A percentile compares a stretch with the other conserved stretches of the same genome.
Conservation (phyloP, 2,888 invertebrate species). For the Nomada fabriciana region DNA sequence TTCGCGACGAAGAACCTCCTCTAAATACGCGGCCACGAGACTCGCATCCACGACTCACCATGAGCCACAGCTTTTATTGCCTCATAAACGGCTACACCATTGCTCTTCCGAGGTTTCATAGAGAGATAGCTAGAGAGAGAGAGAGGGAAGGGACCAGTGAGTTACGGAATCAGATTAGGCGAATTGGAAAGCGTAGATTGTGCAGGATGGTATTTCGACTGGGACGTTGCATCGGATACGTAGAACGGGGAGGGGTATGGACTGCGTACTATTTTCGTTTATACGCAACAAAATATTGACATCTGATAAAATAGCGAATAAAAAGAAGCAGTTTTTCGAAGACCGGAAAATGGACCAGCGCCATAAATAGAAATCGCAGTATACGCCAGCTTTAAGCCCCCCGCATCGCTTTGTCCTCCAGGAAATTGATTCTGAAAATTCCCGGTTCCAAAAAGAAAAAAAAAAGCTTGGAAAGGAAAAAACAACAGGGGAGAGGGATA, state of each 20-base stretch:
- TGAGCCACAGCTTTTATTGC: conserved; percentile 45
- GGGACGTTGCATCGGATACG: not conserved
- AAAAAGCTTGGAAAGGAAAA: not conserved
- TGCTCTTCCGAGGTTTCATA: not conserved
- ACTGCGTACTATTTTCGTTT: not conserved
- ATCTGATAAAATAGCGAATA: conserved; percentile 8
- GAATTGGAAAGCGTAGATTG: conserved; percentile 4
- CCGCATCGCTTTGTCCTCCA: conserved; percentile 27
- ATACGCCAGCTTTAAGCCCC: not conserved
- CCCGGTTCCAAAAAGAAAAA: not conserved
- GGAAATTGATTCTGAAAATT: conserved; percentile 39
- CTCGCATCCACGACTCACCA: conserved; percentile 20
- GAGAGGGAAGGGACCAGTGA: conserved; percentile 6
- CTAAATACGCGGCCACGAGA: conserved; percentile 41
- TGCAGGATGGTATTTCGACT: not conserved
- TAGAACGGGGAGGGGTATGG: no score
- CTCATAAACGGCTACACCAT: conserved; percentile 50
- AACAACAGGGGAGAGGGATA: not conserved
- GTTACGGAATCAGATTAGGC: conserved; percentile 14
- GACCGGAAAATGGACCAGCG: conserved; percentile 14
- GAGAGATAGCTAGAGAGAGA: no score
- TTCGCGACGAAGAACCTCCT: conserved; percentile 40
- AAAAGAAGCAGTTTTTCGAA: conserved; percentile 10
- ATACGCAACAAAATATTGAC: conserved; percentile 1
- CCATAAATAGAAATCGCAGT: conserved; percentile 22